Percentiles rank a stretch among this genome's conserved stretches.
Evolutionary conservation across 1,140 invertebrate species (phyloP).

Genomic region (Dendrolimus punctatus): DNA sequence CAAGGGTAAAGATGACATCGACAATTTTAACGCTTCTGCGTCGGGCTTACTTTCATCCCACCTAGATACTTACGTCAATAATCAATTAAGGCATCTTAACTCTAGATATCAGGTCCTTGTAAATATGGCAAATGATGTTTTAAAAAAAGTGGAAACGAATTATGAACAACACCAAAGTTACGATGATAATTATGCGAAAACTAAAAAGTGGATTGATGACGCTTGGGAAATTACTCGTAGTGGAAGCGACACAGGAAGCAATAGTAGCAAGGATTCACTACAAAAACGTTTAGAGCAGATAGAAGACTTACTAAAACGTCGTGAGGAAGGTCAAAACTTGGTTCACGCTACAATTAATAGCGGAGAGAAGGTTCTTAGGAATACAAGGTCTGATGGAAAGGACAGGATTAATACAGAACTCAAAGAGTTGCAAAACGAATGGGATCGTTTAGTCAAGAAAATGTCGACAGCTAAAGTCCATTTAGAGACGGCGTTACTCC

Average conservation of each 20-base stretch:
- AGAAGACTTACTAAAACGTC: conserved; percentile 85
- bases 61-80: conserved; percentile 91
- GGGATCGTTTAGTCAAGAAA: conserved; percentile 93
- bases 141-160: conserved; percentile 94
- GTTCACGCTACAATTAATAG: conserved; percentile 92
- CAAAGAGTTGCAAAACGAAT: conserved; percentile 93
- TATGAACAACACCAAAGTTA: conserved; percentile 91
- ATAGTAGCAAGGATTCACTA: conserved; percentile 87
- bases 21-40: conserved; percentile 86
- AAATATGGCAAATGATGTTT: conserved; percentile 92
- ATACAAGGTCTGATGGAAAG: conserved; percentile 90
- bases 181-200: conserved; percentile 83
- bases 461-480: conserved; percentile 94
- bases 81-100: conserved; percentile 91
- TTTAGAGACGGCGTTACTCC: conserved; percentile 90
- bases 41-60: conserved; percentile 85
- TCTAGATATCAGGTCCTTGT: conserved; percentile 92
- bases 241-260: conserved; percentile 84
- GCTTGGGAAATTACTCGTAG: conserved; percentile 87
- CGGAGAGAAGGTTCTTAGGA: conserved; percentile 92
- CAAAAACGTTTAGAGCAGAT: conserved; percentile 87
- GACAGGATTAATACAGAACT: conserved; percentile 91
- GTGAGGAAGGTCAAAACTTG: conserved; percentile 93
- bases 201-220: conserved; percentile 91
- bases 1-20: conserved; percentile 88